Evolutionary conservation across 2,113 vertebrate species (phyloP).

Genomic region (Podarcis muralis): DNA sequence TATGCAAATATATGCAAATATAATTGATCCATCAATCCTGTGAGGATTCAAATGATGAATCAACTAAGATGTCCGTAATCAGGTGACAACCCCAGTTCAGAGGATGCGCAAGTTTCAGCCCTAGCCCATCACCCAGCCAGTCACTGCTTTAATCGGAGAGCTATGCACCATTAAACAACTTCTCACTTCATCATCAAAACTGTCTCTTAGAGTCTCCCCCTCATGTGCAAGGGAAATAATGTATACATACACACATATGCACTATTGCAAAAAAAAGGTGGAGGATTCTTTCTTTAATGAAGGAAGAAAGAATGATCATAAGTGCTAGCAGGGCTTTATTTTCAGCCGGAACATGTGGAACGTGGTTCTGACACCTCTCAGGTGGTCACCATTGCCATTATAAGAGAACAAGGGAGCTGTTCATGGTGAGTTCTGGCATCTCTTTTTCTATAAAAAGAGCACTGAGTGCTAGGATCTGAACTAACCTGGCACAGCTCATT

Average conservation of each 20-base stretch:
- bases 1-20: neutral
- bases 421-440: too few relatives aligned
- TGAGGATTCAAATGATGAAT: neutral
- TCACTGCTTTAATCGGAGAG: neutral
- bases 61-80: neutral
- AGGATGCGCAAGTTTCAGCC: neutral
- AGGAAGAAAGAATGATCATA: neutral
- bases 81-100: neutral
- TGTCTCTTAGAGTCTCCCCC: neutral
- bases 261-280: neutral
- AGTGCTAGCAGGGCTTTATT: too few relatives aligned
- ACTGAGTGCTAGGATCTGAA: too few relatives aligned
- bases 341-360: too few relatives aligned
- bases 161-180: neutral
- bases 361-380: too few relatives aligned
- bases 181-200: neutral
- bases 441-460: too few relatives aligned
- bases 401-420: too few relatives aligned
- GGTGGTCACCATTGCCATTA: too few relatives aligned
- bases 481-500: too few relatives aligned
- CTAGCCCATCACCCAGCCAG: neutral
- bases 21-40: neutral
- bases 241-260: neutral
- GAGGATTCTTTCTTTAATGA: neutral
- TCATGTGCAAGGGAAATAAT: neutral